Base-by-base conservation (phyloP, 2,797 vertebrate genomes). In the Gymnothorax javanicus region DNA sequence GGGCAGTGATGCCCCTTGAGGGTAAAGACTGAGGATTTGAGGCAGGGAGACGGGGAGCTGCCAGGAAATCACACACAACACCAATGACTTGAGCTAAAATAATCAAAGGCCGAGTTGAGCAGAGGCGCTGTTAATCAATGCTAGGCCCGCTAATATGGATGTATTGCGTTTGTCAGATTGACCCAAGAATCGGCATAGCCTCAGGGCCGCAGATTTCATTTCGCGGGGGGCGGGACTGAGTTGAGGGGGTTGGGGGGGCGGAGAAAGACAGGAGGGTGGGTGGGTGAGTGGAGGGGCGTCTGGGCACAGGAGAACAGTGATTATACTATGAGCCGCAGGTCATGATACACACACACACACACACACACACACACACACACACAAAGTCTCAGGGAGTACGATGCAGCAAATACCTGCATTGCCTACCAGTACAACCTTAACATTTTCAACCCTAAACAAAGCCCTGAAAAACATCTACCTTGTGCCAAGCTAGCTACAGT, bases 141-240 rank as follows among this genome's bases (percentile, higher is more conserved):
- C 13, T 60, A 58, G 62, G 20, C 57, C 73, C 43, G 58, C 85
- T 86, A 81, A 27, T 13, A n/a, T 59, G 85, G 85, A 81, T 81
- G 85, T 79, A 59, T 77, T 52, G 73, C 20, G 73, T 77, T 50
- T 77, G 73, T 62, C 73, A 83, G 82, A 59, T 59, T 25, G 82
- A 62, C 82, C 25, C 33, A 81, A 79, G 60, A 23, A 81, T 23
- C 77, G 12, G 43, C n/a, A 86, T 60, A 77, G 85, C 73, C 85
- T 86, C 58, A 11, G 73, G 85, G 85, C 56, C 79, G 50, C 73
- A 25, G 73, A 75, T 54, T 52, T 52, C 73, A 50, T 23, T 67
- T 20, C 62, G n/a, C 62, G 9, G 56, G 69, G 69, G 25, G 69
- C 2, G 64, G 17, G 69, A 15, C 4, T 73, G 69, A 15, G 67